These are phyloP conservation scores for Dendrophyllia cribrosa DNA, from an alignment of 64 coral and sea anemone genomes.

Conservation along the genomic window DNA sequence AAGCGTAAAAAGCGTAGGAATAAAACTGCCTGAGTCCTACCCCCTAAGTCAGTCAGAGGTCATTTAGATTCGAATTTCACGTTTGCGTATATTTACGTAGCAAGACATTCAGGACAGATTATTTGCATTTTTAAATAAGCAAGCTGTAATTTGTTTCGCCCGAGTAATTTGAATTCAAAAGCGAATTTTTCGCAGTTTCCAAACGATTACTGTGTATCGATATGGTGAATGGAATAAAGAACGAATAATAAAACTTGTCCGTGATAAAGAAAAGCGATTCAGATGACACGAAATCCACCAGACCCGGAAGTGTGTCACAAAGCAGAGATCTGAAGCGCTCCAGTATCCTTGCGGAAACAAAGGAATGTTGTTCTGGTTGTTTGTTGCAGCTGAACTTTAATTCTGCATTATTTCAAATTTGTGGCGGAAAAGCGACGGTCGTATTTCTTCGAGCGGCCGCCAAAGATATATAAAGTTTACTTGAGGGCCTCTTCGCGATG, in stretches of 20 bases:
- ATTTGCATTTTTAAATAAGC: conserved; percentile 53
- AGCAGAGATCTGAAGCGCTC: neutral
- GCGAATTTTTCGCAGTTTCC: neutral
- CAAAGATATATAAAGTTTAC: neutral
- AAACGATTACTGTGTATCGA: neutral
- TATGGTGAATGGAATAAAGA: neutral
- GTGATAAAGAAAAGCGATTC: neutral
- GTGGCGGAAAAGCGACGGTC: neutral
- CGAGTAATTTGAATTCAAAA: conserved; percentile 50
- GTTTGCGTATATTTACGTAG: conserved; percentile 34
- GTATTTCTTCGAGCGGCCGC: neutral
- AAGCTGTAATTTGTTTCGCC: conserved; percentile 46
- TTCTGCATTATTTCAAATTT: neutral
- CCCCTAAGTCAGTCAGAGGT: neutral
- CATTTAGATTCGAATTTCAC: conserved; percentile 54
- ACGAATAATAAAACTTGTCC: neutral
- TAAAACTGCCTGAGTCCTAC: neutral
- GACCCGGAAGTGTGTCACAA: conserved; percentile 50
- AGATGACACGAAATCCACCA: conserved; percentile 22
- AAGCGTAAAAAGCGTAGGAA: neutral
- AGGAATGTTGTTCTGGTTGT: conserved; percentile 39
- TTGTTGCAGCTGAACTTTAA: conserved; percentile 9
- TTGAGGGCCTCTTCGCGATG: neutral
- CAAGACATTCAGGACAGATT: conserved; percentile 24
- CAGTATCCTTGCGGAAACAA: conserved; percentile 46